Base-by-base conservation (phyloP, 2,113 vertebrate species). In the Eptesicus fuscus region DNA sequence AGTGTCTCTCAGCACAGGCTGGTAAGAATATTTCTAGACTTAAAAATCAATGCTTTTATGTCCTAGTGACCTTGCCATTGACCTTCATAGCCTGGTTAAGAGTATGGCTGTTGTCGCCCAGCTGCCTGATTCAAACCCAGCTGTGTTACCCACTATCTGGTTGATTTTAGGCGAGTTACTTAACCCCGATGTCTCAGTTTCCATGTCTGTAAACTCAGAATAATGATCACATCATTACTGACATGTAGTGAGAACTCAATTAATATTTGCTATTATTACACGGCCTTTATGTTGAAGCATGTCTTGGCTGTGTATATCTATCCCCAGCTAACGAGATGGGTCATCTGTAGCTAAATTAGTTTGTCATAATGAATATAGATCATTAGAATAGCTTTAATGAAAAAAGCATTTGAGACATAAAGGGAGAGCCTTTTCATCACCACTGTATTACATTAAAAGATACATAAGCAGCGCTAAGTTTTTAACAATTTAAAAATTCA, bases 381-480 rank as follows among this genome's bases (percentile, higher is more conserved):
- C 70, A n/a, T 78, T 91, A 83, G 84, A 71, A 73, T 86, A 77
- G 12, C n/a, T 76, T 82, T 40, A 59, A 71, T 65, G 23, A 70
- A 42, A 61, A 91, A 67, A 35, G 14, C 20, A 44, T 65, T 40
- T 4, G 37, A 90, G 32, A 61, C 32, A 35, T 61, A 56, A 79
- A 88, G 22, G 9, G 49, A 77, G 40, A 61, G 40, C 8, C 79
- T 74, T 92, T 69, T 56, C 73, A 44, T 74, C 44, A 69, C 12
- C 80, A 63, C 28, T 40, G 83, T 56, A 67, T 67, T 83, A 65
- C 42, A 56, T 73, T 85, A 49, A 23, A 77, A 63, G 30, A 42
- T 44, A 32, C 2, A 59, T 7, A 56, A 87, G 18, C 47, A 78
- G 5, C 32, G 2, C 25, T 94, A 88, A 25, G 1, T 86, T 67